Evolutionary conservation across 92 coral and sea anemone species (phyloP), one percentile per base, ranked within the genome.

Genomic region (Epizoanthus rinbou): DNA sequence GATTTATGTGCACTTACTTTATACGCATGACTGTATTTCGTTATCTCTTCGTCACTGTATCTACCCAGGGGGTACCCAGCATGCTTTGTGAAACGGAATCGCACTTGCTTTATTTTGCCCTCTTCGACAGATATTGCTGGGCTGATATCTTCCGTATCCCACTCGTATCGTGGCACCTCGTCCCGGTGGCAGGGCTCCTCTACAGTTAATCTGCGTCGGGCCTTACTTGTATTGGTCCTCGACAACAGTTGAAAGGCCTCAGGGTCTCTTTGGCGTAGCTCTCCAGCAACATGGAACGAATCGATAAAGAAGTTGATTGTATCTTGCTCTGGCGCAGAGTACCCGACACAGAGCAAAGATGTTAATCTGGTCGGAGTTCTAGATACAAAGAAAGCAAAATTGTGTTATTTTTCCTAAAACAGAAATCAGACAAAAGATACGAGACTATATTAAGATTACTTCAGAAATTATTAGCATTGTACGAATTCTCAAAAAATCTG

Each of bases 211-310:
- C 85, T 69, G 15, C 78, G 74, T 17, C 85, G 78, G 33, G 75
- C 79, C 3, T 45, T 67, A n/a, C 79, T 64, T 16, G 69, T 47
- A 35, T 43, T 47, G 57, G 72, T 69, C 8, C 21, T 68, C 11
- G 76, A 21, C 35, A 82, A 35, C 64, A 82, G 33, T 17, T 82
- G 35, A 53, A 82, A 82, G 24, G 78, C 76, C 53, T 70, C 86
- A 3, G 86, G 86, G 69, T 82, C 65, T 47, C 54, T 28, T 1
- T 56, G 33, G 43, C 80, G 86, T n/a, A 69, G 18, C n/a, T 69
- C 75, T 23, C 41, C 75, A 13, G 43, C 75, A n/a, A 69, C 53
- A 15, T 69, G 41, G 75, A 69, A 69, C 17, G 56, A 16, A 8
- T 69, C 75, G 39, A 69, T 25, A 9, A 69, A 69, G 56, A 69